Evolutionary conservation across 2,113 vertebrate species (phyloP), one percentile per base, ranked within the genome.

Genomic region (Paradoxurus hermaphroditus): DNA sequence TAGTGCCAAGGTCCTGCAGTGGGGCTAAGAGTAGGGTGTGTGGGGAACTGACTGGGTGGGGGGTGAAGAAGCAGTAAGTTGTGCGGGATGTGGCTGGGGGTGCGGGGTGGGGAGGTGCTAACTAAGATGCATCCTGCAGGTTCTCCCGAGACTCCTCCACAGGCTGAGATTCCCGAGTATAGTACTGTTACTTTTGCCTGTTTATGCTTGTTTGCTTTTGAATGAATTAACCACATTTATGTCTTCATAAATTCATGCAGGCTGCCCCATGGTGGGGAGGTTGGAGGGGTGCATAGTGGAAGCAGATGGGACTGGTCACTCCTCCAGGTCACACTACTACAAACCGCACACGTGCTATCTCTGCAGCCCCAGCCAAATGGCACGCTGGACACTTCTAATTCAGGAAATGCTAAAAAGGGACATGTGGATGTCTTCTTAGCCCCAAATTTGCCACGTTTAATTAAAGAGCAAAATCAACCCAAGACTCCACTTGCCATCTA

Each of bases 381-480:
- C 36, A 3, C 34, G 44, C 6, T 15, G 21, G 85, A 79, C 18
- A 36, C 36, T 85, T 77, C 21, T 82, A 9, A 1, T 21, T 16
- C 27, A 79, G 8, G 25, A 11, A 62, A 12, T 3, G 1, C 73
- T n/a, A 21, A 21, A 39, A 63, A 27, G 5, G 9, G 19, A 25
- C 75, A 34, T 2, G 5, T 44, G 11, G 3, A 4, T 46, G 14
- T 56, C 25, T 39, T 59, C 27, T 62, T 34, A 39, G 39, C 34
- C 5, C 7, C 79, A 82, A 56, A 78, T 12, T 67, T 27, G 31
- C 18, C 67, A 85, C 25, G 19, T 75, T 93, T 77, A 46, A 72
- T 59, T 59, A 78, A 89, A 97, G 86, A 19, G 31, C 29, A 93
- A 88, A 65, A 59, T 31, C 19, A 34, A 27, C 34, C n/a, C 79